A percentile compares a stretch with the other conserved stretches of the same genome.
Evolutionary conservation across 1,140 invertebrate genomes (phyloP).

Genomic region (Tigriopus japonicus): DNA sequence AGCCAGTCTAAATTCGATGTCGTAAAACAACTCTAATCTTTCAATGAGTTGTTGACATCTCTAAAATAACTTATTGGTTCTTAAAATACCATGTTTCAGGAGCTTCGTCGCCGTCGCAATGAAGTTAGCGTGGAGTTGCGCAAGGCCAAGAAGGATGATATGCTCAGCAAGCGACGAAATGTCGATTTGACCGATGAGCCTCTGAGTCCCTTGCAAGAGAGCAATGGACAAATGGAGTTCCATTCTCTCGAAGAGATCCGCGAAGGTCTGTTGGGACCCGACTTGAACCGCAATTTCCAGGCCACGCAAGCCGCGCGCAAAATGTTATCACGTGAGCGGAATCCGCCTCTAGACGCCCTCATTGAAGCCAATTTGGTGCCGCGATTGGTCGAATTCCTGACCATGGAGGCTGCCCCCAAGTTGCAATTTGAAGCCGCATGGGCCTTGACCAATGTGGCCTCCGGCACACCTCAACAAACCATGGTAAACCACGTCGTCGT

Average conservation of each 20-base stretch:
- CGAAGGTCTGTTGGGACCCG: constrained; percentile 37
- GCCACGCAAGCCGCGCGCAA: constrained; percentile 62
- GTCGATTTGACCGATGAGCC: constrained; percentile 37
- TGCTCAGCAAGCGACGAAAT: constrained; percentile 80
- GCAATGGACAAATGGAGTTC: constrained; percentile 8
- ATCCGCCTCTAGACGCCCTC: constrained; percentile 82
- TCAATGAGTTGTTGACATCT: too few species aligned
- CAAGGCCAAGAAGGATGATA: constrained; percentile 85
- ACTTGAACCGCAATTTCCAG: constrained; percentile 33
- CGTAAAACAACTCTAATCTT: too few species aligned
- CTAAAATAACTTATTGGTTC: too few species aligned
- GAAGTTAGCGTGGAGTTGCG: constrained; percentile 74
- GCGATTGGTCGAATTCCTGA: constrained; percentile 11
- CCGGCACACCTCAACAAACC: constrained; percentile 76
- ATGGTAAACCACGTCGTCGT: constrained; percentile 22
- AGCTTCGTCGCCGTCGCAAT: constrained; percentile 62
- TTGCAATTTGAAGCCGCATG: constrained; percentile 89
- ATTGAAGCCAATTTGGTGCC: constrained; percentile 71
- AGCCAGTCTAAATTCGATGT: too few species aligned
- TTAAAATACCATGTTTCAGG: too few species aligned
- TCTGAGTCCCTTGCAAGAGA: constrained; percentile 27
- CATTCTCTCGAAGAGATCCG: constrained; percentile 22
- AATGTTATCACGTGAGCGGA: constrained; percentile 70
- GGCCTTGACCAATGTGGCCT: constrained; percentile 96
- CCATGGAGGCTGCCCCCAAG: background rate